Percentiles rank a stretch among this genome's conserved stretches.
Evolutionary conservation across 2,888 invertebrate genomes (phyloP).

Genomic region (Cryptus armator): DNA sequence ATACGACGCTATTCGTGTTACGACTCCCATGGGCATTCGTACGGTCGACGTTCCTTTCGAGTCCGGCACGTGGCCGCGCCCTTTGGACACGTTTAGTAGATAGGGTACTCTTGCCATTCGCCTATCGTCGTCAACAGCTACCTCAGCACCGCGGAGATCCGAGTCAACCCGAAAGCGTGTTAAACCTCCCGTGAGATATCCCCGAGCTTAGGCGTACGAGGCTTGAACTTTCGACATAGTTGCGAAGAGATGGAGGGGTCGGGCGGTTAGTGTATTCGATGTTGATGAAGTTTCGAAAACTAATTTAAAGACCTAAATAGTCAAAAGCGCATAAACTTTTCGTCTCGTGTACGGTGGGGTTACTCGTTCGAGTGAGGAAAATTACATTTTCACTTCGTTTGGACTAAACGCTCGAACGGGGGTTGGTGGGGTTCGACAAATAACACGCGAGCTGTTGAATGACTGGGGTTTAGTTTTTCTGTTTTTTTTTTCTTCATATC

Average conservation of each 20-base stretch:
- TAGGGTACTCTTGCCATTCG: background rate
- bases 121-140: constrained; percentile 9
- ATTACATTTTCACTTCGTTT: background rate
- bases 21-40: constrained; percentile 58
- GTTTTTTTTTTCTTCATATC: background rate
- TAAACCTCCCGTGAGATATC: constrained; percentile 56
- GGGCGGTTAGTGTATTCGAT: background rate
- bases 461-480: background rate
- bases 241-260: background rate
- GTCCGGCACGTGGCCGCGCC: constrained; percentile 75
- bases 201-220: constrained; percentile 9
- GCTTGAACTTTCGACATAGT: constrained; percentile 45
- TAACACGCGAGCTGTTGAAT: background rate
- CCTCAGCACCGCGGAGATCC: constrained; percentile 51
- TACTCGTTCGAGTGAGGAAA: background rate
- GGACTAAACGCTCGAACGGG: too few relatives aligned
- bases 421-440: background rate
- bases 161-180: constrained; percentile 29
- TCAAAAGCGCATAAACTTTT: background rate
- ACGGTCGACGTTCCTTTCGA: constrained; percentile 62
- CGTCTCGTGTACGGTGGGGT: background rate
- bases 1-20: constrained; percentile 31
- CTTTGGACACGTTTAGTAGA: constrained; percentile 73
- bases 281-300: background rate
- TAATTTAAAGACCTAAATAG: background rate